Conservation (phyloP, 2,888 invertebrate genomes). For the Quadroppia sp. region DNA sequence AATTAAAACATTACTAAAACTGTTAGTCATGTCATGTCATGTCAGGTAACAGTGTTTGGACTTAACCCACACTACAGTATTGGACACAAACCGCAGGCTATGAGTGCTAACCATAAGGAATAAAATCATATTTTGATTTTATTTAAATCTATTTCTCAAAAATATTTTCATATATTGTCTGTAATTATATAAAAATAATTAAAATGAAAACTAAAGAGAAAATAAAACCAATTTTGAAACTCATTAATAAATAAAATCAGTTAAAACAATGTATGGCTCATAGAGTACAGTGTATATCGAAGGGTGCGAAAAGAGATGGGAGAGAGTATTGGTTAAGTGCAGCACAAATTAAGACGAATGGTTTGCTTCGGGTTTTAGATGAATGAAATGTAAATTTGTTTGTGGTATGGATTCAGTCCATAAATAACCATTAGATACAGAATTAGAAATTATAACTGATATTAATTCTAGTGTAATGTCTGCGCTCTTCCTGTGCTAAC, state of each 20-base stretch:
- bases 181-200: too few relatives aligned
- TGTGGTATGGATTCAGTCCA: background rate
- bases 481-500: too few relatives aligned
- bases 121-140: too few relatives aligned
- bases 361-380: background rate
- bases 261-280: too few relatives aligned
- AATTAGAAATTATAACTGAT: background rate
- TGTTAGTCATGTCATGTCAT: background rate
- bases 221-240: too few relatives aligned
- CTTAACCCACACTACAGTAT: background rate
- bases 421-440: background rate
- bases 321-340: background rate
- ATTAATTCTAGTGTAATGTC: background rate
- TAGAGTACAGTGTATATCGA: too few relatives aligned
- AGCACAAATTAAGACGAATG: conserved; percentile 12
- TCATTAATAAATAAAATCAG: too few relatives aligned
- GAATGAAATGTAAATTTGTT: conserved; percentile 5
- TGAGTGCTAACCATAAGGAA: too few relatives aligned
- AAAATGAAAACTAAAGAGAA: too few relatives aligned
- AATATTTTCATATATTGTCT: too few relatives aligned
- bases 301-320: background rate
- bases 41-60: background rate
- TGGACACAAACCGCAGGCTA: background rate
- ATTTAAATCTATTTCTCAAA: too few relatives aligned
- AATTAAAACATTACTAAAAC: background rate